A percentile compares a stretch with the other conserved stretches of the same genome.
phyloP scores from a whole-genome alignment of 2,113 vertebrate genomes.

The Pteropus alecto region DNA sequence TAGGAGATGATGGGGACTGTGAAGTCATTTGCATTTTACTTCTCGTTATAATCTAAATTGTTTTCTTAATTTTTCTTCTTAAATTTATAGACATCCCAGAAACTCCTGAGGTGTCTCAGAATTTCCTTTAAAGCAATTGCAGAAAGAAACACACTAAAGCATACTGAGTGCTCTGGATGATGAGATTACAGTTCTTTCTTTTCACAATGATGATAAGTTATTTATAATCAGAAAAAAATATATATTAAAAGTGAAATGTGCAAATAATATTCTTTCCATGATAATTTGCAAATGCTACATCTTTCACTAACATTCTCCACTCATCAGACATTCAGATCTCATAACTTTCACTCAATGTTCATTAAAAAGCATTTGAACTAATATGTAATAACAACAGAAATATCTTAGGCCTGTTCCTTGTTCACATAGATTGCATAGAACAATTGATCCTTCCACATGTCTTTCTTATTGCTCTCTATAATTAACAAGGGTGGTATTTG shows the following conservation, averaged over 20 bases:
- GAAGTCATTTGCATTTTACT: too few relatives aligned
- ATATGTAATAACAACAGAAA: not conserved
- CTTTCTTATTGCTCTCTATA: not conserved
- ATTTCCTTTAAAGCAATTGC: not conserved
- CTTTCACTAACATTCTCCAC: not conserved
- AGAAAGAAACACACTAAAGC: not conserved
- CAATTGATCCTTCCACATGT: not conserved
- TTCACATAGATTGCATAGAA: not conserved
- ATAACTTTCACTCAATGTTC: not conserved
- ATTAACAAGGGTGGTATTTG: not conserved
- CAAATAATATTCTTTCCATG: not conserved
- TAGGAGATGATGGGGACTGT: too few relatives aligned
- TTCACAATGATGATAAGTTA: not conserved
- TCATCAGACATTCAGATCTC: not conserved
- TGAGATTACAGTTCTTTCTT: not conserved
- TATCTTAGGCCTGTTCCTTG: not conserved
- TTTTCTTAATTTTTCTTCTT: not conserved
- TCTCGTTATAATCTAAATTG: not conserved
- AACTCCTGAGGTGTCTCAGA: not conserved
- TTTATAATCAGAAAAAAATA: not conserved
- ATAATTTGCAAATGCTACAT: not conserved
- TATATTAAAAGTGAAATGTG: not conserved
- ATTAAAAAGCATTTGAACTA: not conserved
- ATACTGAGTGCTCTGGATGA: not conserved
- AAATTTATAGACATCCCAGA: slow-evolving; percentile 10